Conservation (phyloP, 2,888 invertebrate genomes). For the Epinotia demarniana region DNA sequence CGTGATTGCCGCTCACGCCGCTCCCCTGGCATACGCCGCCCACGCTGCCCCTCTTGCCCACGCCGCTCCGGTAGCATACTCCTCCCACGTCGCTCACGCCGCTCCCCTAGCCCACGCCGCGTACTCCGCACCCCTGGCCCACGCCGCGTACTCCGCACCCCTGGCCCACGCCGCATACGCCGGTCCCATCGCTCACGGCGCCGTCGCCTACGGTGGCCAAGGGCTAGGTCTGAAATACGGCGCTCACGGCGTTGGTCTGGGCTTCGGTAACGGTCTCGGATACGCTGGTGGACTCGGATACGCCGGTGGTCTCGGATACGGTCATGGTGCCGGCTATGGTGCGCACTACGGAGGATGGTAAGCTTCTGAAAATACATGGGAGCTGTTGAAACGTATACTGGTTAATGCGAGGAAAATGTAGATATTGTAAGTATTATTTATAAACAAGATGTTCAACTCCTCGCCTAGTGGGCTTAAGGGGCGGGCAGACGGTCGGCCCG, state of each 20-base stretch:
- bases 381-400: conserved; percentile 1
- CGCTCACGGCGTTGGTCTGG: conserved; percentile 32
- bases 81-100: conserved; percentile 48
- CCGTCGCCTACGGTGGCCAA: neutral
- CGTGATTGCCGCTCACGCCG: conserved; percentile 46
- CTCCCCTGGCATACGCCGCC: conserved; percentile 53
- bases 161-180: conserved; percentile 51
- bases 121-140: conserved; percentile 43
- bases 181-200: conserved; percentile 32
- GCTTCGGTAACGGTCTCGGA: conserved; percentile 34
- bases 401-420: conserved; percentile 21
- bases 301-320: conserved; percentile 14
- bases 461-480: too few relatives aligned
- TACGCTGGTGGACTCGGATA: conserved; percentile 47
- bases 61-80: conserved; percentile 53
- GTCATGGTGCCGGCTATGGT: conserved; percentile 26
- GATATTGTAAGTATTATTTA: conserved; percentile 29
- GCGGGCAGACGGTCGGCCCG: too few relatives aligned
- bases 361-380: conserved; percentile 7
- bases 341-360: conserved; percentile 28
- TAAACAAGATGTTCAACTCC: too few relatives aligned
- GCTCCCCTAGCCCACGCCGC: conserved; percentile 46
- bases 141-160: conserved; percentile 52
- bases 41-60: conserved; percentile 52
- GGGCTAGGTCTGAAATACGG: conserved; percentile 27